Base-by-base conservation (phyloP, 2,797 vertebrate genomes). In the Acestrorhynchus altus region DNA sequence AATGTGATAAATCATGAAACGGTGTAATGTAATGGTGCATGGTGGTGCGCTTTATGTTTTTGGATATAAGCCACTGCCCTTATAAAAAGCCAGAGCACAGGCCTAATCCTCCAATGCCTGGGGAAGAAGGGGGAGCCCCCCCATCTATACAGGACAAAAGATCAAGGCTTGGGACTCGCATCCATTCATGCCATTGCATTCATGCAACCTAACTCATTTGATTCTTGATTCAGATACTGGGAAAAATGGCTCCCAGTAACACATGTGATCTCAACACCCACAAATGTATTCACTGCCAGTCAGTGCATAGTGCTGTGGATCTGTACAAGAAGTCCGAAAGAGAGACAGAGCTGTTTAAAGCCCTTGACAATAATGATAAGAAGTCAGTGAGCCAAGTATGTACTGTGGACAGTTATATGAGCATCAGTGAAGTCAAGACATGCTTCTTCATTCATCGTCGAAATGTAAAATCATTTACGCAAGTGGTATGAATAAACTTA, bases 101-200 rank as follows among this genome's bases (percentile, higher is more conserved):
- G 13, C 54, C 26, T 28, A 59, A 59, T 59, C 1, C 24, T 16
- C 10, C 12, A 57, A n/a, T 18, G 20, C 0, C n/a, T 24, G 10
- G 26, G 24, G 13, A 13, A 16, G 26, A 1, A 12, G 22, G 11
- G 56, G 24, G 22, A 57, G 4, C 2, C 22, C 22, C 22, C 52
- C 11, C 22, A 26, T 26, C 22, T 13, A 5, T 13, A 24, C 52
- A 24, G 52, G 9, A 56, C 20, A 22, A 0, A n/a, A n/a, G 8
- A 10, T 54, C 20, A 54, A 54, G 20, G 20, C 51, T 11, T 46
- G 57, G 2, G 65, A 26, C 39, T 28, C 26, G 26, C 51, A 84
- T 59, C 46, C 46, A 59, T 44, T 65, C 39, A 72, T 73, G 78
- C 64, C 72, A 47, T 75, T 59, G 70, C 10, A n/a, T n/a, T n/a